Evolutionary conservation across 1,140 invertebrate species (phyloP), one percentile per base, ranked within the genome.

Genomic region (Lepidurus apus): DNA sequence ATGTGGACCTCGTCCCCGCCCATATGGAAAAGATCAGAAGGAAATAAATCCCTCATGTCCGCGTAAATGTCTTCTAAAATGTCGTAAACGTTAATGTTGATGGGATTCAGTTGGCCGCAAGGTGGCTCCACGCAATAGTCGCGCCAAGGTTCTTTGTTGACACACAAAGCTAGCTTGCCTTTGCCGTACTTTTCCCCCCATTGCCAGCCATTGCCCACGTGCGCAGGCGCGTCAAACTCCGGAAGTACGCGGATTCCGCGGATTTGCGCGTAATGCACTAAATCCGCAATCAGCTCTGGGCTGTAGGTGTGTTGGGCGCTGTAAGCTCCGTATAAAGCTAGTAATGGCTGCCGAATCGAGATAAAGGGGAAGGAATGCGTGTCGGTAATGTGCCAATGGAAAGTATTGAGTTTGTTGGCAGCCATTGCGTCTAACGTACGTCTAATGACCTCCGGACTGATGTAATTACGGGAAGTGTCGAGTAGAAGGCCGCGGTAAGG

Each of bases 371-470:
- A 95, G 81, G 93, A 94, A 26, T 95, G 93, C 0, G 91, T 91
- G 83, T 96, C 94, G 0, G 93, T 94, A n/a, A 95, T 93, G 81
- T 96, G 93, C 93, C 93, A 95, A 81, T 96, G 94, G 83, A 96
- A 92, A 0, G 91, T 91, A 83, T 96, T 96, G 45, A 96, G 82
- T 82, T 95, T 96, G 11, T 90, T 91, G 82, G 90, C 87, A 0
- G 90, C 90, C 93, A 95, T 94, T 0, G 87, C 93, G 82, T 94
- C 92, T 65, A 96, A 86, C 0, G 92, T 93, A 21, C 88, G 86
- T 81, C 92, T 89, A 73, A 96, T 91, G 1, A 88, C 85, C 3
- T 89, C 86, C 6, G 93, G 88, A 1, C 88, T 85, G 81, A 91
- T 87, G 82, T 88, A 94, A 84, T 94, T 94, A 42, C 93, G 88